A percentile compares a stretch with the other conserved stretches of the same genome.
These are phyloP conservation scores for Paratilapia polleni DNA, from an alignment of 2,113 vertebrate species.

Conservation along the genomic window DNA sequence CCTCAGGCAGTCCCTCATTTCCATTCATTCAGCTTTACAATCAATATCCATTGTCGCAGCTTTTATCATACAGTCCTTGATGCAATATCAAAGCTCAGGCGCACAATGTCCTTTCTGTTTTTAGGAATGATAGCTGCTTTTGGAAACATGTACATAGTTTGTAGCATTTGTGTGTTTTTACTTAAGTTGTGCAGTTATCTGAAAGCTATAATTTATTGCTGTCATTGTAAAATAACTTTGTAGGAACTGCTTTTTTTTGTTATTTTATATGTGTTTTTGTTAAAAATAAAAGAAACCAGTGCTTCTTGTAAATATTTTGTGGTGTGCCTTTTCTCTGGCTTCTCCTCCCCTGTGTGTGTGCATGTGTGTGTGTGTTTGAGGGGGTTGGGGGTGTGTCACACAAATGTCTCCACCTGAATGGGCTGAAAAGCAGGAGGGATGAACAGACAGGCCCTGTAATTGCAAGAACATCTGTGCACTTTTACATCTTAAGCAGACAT, in stretches of 20 bases:
- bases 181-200: constrained; percentile 70
- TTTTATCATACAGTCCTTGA: constrained; percentile 18
- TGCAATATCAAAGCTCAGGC: constrained; percentile 9
- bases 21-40: constrained; percentile 29
- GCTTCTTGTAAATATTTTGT: constrained; percentile 39
- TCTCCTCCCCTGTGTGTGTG: constrained; percentile 22
- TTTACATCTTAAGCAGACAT: constrained; percentile 73
- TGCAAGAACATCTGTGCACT: constrained; percentile 81
- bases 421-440: constrained; percentile 59
- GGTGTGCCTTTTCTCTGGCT: constrained; percentile 24
- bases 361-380: constrained; percentile 42
- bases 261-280: constrained; percentile 45
- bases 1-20: constrained; percentile 85
- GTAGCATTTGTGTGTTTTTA: constrained; percentile 75
- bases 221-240: constrained; percentile 59
- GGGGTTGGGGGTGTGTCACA: constrained; percentile 45
- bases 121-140: constrained; percentile 49
- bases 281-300: constrained; percentile 58
- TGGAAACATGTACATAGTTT: constrained; percentile 73
- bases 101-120: constrained; percentile 13
- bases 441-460: constrained; percentile 67
- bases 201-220: constrained; percentile 80
- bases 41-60: constrained; percentile 5
- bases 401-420: constrained; percentile 81
- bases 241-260: constrained; percentile 50